These are phyloP conservation scores for Acestrorhynchus altus DNA, from an alignment of 2,797 vertebrate species.

Conservation along the genomic window DNA sequence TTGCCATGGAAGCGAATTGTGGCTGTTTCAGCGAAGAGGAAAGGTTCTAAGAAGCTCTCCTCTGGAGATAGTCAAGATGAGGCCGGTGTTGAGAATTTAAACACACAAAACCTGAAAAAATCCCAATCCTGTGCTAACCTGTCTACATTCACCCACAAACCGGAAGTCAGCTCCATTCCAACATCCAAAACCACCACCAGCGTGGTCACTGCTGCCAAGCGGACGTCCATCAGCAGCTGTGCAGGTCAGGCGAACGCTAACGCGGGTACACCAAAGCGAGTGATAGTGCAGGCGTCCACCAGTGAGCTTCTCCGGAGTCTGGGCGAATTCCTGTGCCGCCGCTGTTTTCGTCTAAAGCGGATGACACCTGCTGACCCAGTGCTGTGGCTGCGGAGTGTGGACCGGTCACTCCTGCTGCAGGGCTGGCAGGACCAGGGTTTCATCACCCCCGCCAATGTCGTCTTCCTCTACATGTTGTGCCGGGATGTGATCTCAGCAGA, in stretches of 20 bases:
- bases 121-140: constrained; percentile 94
- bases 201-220: constrained; percentile 75
- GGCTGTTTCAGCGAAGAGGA: constrained; percentile 90
- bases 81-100: constrained; percentile 84
- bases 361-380: constrained; percentile 91
- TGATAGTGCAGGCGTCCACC: constrained; percentile 96
- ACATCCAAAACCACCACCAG: constrained; percentile 82
- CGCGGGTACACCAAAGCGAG: constrained; percentile 87
- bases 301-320: constrained; percentile 93
- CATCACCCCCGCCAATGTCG: constrained; percentile 94
- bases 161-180: constrained; percentile 76
- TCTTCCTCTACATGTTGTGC: constrained; percentile 96
- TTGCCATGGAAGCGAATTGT: constrained; percentile 93
- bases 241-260: constrained; percentile 68
- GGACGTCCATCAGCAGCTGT: constrained; percentile 73
- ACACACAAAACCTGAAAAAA: constrained; percentile 92
- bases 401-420: constrained; percentile 92
- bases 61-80: constrained; percentile 81
- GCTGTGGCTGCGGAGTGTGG: constrained; percentile 93
- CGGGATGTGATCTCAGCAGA: constrained; percentile 90
- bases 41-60: constrained; percentile 90
- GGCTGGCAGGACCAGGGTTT: constrained; percentile 98
- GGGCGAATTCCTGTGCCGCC: constrained; percentile 93
- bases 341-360: constrained; percentile 93
- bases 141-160: constrained; percentile 83